Conservation (phyloP, 1,140 invertebrate species). For the Nasonia longicornis region DNA sequence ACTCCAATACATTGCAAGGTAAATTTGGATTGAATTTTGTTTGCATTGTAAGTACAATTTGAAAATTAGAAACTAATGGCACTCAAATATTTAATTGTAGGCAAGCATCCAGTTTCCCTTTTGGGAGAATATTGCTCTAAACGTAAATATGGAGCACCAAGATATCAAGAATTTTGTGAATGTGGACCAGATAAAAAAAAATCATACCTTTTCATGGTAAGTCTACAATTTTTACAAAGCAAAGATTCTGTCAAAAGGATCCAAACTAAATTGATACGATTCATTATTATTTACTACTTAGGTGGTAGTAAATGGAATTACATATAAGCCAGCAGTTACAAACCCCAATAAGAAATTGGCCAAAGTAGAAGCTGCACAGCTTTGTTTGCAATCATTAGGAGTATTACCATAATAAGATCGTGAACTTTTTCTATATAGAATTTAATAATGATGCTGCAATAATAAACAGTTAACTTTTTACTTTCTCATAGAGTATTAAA, state of each 20-base stretch:
- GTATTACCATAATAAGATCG: slow-evolving; percentile 65
- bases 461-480: too few species aligned
- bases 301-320: slow-evolving; percentile 87
- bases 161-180: slow-evolving; percentile 89
- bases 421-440: background rate
- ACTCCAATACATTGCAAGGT: slow-evolving; percentile 70
- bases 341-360: slow-evolving; percentile 95
- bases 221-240: slow-evolving; percentile 47
- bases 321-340: slow-evolving; percentile 88
- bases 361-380: slow-evolving; percentile 90
- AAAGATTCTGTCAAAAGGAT: slow-evolving; percentile 22
- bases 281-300: slow-evolving; percentile 62
- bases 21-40: slow-evolving; percentile 31
- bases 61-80: background rate
- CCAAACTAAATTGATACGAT: background rate
- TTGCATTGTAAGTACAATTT: background rate
- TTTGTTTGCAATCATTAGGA: slow-evolving; percentile 87
- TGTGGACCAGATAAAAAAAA: slow-evolving; percentile 93
- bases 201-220: slow-evolving; percentile 92
- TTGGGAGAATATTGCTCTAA: slow-evolving; percentile 93
- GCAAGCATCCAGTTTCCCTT: slow-evolving; percentile 95
- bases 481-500: too few species aligned
- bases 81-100: slow-evolving; percentile 61
- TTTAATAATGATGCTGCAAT: too few species aligned
- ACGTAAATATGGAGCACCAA: slow-evolving; percentile 86